Evolutionary conservation across 2,113 vertebrate species (phyloP), one percentile per base, ranked within the genome.

Genomic region (Sceloporus undulatus): DNA sequence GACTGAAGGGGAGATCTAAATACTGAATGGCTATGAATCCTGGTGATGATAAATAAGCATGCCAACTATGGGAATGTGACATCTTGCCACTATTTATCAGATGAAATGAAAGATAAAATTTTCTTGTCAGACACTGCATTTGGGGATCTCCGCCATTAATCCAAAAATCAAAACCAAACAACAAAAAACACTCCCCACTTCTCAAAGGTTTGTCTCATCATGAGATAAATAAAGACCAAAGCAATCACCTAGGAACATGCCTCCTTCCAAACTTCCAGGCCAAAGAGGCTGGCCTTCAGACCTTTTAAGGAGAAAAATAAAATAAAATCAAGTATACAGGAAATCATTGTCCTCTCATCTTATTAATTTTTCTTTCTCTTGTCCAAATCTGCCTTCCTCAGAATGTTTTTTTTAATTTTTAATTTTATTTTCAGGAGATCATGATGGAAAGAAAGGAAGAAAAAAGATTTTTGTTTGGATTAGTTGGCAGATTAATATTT

Each of bases 11-110:
- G 83, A 91, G 68, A 93, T 82, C 56, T 79, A 85, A 94, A 92
- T 76, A 48, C 25, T 25, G 42, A 38, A 21, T 40, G 83, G 54
- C 92, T 93, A 29, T 87, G 70, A 34, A 25, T 38, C 25, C 75
- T 84, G 85, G 82, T 2, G 1, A 85, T 87, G 85, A 93, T 94
- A 91, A 94, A 94, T 95, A 89, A 93, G 48, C 83, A 87, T 38
- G 77, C 86, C 10, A 8, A 27, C 40, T 76, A 71, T 92, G 34
- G 40, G 13, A 78, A 29, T 78, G 59, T 40, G n/a, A 86, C 42
- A 65, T 92, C 74, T 82, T 93, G 81, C 89, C 86, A 76, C 75
- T 91, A 85, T 79, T 88, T n/a, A n/a, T 82, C 85, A 91, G n/a
- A n/a, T 88, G 34, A 34, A 88, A 86, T 89, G 89, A 91, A 52